These are phyloP conservation scores for Pseudochirops corinnae DNA, from an alignment of 2,797 vertebrate species.

Conservation along the genomic window DNA sequence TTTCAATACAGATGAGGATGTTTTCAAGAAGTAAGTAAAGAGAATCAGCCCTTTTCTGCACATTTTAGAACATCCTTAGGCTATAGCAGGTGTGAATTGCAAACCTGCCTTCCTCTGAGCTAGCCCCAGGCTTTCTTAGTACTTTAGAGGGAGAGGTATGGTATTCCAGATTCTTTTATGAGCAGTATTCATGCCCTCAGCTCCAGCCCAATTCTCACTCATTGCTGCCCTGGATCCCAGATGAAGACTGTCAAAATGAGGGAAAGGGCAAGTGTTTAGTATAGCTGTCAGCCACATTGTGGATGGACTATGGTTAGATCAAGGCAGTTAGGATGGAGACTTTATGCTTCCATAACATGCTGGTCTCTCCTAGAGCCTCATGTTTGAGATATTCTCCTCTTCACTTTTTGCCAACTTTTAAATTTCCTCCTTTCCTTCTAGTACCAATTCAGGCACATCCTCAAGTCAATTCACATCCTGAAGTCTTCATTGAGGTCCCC, in stretches of 20 bases:
- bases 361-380: background rate
- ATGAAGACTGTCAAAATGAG: background rate
- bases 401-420: background rate
- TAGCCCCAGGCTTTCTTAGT: background rate
- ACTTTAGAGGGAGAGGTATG: background rate
- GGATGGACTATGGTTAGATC: background rate
- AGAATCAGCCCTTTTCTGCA: background rate
- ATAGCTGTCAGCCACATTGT: background rate
- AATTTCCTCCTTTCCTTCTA: background rate
- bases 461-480: background rate
- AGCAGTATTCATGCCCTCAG: background rate
- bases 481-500: background rate
- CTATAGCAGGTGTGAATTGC: constrained; percentile 11
- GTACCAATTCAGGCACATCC: background rate
- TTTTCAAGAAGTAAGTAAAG: background rate
- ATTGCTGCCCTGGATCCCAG: background rate
- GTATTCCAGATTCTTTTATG: background rate
- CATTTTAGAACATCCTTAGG: background rate
- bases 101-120: background rate
- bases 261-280: background rate
- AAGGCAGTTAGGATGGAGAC: background rate
- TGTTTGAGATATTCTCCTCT: background rate
- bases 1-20: background rate
- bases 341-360: background rate
- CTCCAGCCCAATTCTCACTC: background rate